Evolutionary conservation across 2,888 invertebrate genomes (phyloP).

Genomic region (Ophioninae sp.): DNA sequence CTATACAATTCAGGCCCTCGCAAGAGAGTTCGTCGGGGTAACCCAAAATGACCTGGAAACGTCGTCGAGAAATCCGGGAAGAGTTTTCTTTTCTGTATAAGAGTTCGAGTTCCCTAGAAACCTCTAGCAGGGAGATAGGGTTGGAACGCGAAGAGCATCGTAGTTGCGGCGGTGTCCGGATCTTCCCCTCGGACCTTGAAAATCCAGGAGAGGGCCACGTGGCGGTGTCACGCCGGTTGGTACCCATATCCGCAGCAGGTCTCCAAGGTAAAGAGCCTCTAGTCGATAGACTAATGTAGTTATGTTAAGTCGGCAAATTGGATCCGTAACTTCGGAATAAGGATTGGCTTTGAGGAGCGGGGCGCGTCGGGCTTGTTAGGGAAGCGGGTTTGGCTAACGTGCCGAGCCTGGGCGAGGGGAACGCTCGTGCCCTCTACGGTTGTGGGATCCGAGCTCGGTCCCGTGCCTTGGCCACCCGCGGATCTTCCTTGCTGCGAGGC

Average conservation of each 20-base stretch:
- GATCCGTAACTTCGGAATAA: slow-evolving; percentile 86
- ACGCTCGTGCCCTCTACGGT: slow-evolving; percentile 42
- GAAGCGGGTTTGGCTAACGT: slow-evolving; percentile 70
- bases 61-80: slow-evolving; percentile 66
- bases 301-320: slow-evolving; percentile 87
- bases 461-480: slow-evolving; percentile 80
- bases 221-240: slow-evolving; percentile 82
- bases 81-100: slow-evolving; percentile 80
- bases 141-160: slow-evolving; percentile 79
- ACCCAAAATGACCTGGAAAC: too few relatives aligned
- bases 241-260: slow-evolving; percentile 90
- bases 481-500: slow-evolving; percentile 74
- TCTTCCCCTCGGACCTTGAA: too few relatives aligned
- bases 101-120: slow-evolving; percentile 78
- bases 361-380: slow-evolving; percentile 84
- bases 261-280: slow-evolving; percentile 87
- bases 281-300: slow-evolving; percentile 86
- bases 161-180: too few relatives aligned
- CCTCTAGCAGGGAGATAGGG: slow-evolving; percentile 83
- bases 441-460: slow-evolving; percentile 65
- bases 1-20: too few relatives aligned
- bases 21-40: too few relatives aligned
- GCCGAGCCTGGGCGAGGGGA: slow-evolving; percentile 68
- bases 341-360: slow-evolving; percentile 89
- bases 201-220: too few relatives aligned